Percentiles rank a stretch among this genome's conserved stretches.
phyloP scores from a whole-genome alignment of 2,113 vertebrate species.

The Prunella fulvescens region DNA sequence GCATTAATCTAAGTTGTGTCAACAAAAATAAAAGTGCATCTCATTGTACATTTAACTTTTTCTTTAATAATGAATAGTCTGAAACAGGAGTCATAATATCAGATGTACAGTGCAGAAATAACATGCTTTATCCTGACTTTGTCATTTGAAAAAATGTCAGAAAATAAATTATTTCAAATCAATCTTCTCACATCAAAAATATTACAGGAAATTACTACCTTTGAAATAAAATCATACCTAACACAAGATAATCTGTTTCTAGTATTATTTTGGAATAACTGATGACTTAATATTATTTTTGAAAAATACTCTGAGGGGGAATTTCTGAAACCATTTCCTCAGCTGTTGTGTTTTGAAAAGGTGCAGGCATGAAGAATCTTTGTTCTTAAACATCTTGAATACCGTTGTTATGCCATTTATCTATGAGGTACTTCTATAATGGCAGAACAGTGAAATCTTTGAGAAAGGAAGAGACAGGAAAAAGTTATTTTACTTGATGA shows the following conservation, averaged over 20 bases:
- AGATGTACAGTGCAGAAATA: background rate
- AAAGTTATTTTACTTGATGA: background rate
- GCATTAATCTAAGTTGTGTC: background rate
- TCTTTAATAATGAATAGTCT: background rate
- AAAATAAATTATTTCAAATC: background rate
- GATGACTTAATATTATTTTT: background rate
- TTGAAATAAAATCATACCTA: background rate
- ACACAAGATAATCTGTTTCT: background rate
- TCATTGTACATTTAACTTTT: background rate
- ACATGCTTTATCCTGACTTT: background rate
- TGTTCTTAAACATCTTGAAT: background rate
- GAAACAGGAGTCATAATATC: background rate
- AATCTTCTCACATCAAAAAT: background rate
- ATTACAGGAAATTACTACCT: background rate
- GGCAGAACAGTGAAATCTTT: background rate
- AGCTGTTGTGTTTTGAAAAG: background rate
- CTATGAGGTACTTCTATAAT: background rate
- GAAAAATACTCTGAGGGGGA: background rate
- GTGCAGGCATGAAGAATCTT: background rate
- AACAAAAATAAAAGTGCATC: background rate
- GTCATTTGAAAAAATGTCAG: background rate
- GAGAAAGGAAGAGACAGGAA: background rate
- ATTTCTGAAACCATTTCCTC: background rate
- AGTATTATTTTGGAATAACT: background rate
- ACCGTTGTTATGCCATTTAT: background rate